A percentile compares a stretch with the other conserved stretches of the same genome.
Evolutionary conservation across 2,888 invertebrate species (phyloP).

Genomic region (Agrochola macilenta): DNA sequence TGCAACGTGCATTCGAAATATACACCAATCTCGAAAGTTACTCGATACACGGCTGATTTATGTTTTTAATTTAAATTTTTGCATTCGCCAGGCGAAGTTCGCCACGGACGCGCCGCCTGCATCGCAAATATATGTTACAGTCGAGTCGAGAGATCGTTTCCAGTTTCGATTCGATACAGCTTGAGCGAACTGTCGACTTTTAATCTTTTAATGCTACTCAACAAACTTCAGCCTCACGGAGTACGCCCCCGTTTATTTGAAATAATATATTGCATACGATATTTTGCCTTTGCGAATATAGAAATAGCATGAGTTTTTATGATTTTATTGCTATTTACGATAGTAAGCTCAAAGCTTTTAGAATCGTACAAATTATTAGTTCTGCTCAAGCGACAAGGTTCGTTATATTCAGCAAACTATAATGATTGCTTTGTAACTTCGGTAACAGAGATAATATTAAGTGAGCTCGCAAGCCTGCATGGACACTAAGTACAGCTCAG

Average conservation of each 20-base stretch:
- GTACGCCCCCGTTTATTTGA: slow-evolving; percentile 77
- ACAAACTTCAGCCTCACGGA: slow-evolving; percentile 82
- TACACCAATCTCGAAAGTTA: slow-evolving; percentile 88
- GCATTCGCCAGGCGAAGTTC: slow-evolving; percentile 89
- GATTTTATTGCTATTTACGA: slow-evolving; percentile 9
- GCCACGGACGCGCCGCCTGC: slow-evolving; percentile 89
- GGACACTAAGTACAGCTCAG: slow-evolving; percentile 83
- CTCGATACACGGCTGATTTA: slow-evolving; percentile 90
- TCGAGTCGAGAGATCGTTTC: slow-evolving; percentile 84
- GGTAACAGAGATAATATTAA: slow-evolving; percentile 80
- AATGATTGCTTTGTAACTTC: slow-evolving; percentile 75
- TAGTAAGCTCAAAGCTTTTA: slow-evolving; percentile 11
- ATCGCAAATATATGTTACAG: slow-evolving; percentile 89
- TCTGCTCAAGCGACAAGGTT: slow-evolving; percentile 12
- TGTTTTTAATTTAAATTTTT: slow-evolving; percentile 91
- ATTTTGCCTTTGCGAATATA: slow-evolving; percentile 51
- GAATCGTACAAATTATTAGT: slow-evolving; percentile 31
- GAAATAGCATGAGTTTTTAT: slow-evolving; percentile 15
- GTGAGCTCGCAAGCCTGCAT: slow-evolving; percentile 79
- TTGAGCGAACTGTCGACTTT: slow-evolving; percentile 88
- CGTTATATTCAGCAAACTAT: slow-evolving; percentile 61
- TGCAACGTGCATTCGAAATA: slow-evolving; percentile 84
- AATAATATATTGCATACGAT: slow-evolving; percentile 69
- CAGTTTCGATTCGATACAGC: slow-evolving; percentile 87
- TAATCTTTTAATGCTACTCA: slow-evolving; percentile 90